phyloP scores from a whole-genome alignment of 2,888 invertebrate species.

The Eupithecia insigniata region DNA sequence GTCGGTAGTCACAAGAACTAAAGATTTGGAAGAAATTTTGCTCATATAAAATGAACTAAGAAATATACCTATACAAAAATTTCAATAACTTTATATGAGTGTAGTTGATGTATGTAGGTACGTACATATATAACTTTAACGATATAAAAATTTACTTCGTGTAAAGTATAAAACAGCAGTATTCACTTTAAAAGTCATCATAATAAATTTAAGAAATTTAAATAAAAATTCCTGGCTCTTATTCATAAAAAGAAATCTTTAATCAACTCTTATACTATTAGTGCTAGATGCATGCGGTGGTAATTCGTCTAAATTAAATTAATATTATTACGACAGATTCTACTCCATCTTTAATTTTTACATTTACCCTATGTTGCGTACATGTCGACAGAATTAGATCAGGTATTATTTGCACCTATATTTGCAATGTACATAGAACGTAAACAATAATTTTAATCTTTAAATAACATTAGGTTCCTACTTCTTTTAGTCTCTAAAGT shows the following conservation, averaged over 20 bases:
- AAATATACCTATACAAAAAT: too few species aligned
- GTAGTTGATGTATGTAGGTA: too few species aligned
- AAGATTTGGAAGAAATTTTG: background rate
- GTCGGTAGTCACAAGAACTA: background rate
- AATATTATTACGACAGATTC: background rate
- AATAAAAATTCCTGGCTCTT: background rate
- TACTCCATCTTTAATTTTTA: background rate
- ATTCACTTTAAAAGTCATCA: too few species aligned
- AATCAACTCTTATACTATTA: background rate
- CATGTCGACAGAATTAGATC: background rate
- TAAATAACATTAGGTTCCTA: background rate
- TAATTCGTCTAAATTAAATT: slow-evolving; percentile 4
- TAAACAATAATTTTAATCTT: background rate
- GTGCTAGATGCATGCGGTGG: slow-evolving; percentile 3
- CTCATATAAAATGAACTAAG: too few species aligned
- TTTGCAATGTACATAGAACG: background rate
- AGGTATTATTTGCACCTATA: background rate
- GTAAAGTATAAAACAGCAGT: too few species aligned
- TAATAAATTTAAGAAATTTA: too few species aligned
- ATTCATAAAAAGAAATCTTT: background rate
- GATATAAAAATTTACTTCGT: too few species aligned
- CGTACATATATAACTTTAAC: too few species aligned
- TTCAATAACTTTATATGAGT: too few species aligned
- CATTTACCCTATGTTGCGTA: background rate
- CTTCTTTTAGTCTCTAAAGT: background rate